Evolutionary conservation across 2,113 vertebrate genomes (phyloP), one percentile per base, ranked within the genome.

Genomic region (Limanda limanda): DNA sequence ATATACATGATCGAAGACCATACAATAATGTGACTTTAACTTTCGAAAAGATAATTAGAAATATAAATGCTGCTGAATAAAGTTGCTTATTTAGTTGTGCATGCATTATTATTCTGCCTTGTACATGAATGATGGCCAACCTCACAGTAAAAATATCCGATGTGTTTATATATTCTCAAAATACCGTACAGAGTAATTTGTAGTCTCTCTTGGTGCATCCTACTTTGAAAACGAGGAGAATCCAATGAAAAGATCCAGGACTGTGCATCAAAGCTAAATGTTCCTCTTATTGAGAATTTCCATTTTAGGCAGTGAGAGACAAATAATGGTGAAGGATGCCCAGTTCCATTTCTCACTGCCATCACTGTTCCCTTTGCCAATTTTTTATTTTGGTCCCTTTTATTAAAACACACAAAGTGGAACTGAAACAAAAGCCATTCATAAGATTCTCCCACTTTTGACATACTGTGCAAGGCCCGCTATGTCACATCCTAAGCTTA

Each of bases 301-400:
- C 81, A 86, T 84, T 84, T 86, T 69, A 81, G 84, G 84, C 45
- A 62, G 23, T 55, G 62, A 68, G 20, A 84, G n/a, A 62, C 18
- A 13, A 18, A 47, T 55, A 58, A 10, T 40, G 27, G 11, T 24
- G 14, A 23, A 75, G 40, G n/a, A 78, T 75, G 66, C 68, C 55
- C 77, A 31, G 37, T 35, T 72, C 58, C 73, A 4, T 7, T 48
- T 57, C 42, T 47, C 58, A 23, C n/a, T 72, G 58, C 73, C 23
- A 67, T 66, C 3, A 25, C 12, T 55, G 52, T 18, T 7, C 24
- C 31, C 20, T 68, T 71, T 74, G 24, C 60, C 23, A 25, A 65
- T 72, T 59, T 68, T 72, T 59, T 64, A 4, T 24, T 24, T 72
- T 63, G 4, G 13, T 21, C 6, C 61, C 25, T n/a, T 40, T 27